Evolutionary conservation across 35 echinoderm and acorn worm genomes (phyloP).

Genomic region (Anneissia japonica): DNA sequence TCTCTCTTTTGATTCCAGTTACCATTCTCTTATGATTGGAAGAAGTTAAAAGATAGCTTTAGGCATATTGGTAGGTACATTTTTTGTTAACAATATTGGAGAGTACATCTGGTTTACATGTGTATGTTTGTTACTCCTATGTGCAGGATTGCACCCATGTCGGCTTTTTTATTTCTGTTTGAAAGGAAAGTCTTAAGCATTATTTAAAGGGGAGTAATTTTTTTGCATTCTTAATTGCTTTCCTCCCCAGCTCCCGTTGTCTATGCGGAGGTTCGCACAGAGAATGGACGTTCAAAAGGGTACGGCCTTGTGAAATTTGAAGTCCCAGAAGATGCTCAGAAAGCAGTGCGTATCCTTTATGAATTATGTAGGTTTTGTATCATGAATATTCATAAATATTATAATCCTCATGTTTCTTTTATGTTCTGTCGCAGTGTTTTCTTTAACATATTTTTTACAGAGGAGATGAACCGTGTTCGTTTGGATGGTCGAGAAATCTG

Average conservation of each 20-base stretch:
- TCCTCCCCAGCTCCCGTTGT: conserved; percentile 46
- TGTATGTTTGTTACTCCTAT: too few species aligned
- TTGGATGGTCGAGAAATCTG: conserved; percentile 16
- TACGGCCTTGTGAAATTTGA: conserved; percentile 84
- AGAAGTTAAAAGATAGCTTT: conserved; percentile 82
- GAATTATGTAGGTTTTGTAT: too few species aligned
- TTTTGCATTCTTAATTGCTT: too few species aligned
- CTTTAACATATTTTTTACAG: conserved; percentile 9
- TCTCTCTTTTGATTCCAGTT: conserved; percentile 48
- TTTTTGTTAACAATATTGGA: too few species aligned
- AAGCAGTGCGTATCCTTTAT: conserved; percentile 96
- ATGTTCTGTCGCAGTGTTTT: background rate
- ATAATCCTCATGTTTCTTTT: background rate
- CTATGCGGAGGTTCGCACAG: conserved; percentile 75
- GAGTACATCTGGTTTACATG: background rate
- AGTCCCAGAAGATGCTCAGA: conserved; percentile 52
- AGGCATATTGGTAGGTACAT: conserved; percentile 68
- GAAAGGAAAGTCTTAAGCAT: too few species aligned
- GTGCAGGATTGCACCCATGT: too few species aligned
- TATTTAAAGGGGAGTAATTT: too few species aligned
- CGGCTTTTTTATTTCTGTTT: too few species aligned
- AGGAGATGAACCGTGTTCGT: background rate
- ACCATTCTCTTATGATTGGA: conserved; percentile 77
- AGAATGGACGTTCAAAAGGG: conserved; percentile 74
- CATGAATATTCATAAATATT: too few species aligned